Evolutionary conservation across 1,140 invertebrate species (phyloP).

Genomic region (Euwallacea fornicatus): DNA sequence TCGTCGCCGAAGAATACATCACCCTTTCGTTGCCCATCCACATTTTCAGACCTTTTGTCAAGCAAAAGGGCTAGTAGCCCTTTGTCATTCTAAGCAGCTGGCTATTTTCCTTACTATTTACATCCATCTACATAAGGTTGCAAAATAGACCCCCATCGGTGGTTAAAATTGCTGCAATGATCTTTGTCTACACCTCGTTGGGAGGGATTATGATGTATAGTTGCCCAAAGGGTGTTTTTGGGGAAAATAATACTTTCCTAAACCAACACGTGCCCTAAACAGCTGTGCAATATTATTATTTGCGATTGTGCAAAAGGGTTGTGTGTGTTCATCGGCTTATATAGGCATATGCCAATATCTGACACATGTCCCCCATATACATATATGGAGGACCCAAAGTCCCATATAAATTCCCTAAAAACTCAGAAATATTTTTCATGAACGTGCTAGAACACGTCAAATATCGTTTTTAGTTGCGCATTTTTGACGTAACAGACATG

Average conservation of each 20-base stretch:
- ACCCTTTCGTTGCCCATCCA: constrained; percentile 9
- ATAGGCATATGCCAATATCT: neutral
- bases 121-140: constrained; percentile 30
- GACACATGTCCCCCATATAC: neutral
- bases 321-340: neutral
- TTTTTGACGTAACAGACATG: too few species aligned
- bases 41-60: constrained; percentile 23
- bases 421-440: too few species aligned
- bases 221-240: constrained; percentile 24
- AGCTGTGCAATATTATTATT: constrained; percentile 32
- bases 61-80: constrained; percentile 25
- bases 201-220: neutral
- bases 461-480: too few species aligned
- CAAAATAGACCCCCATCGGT: constrained; percentile 7
- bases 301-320: constrained; percentile 36
- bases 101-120: constrained; percentile 30
- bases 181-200: too few species aligned
- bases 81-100: constrained; percentile 30
- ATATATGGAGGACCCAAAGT: too few species aligned
- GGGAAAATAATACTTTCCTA: constrained; percentile 17
- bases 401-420: too few species aligned
- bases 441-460: too few species aligned
- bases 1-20: constrained; percentile 3
- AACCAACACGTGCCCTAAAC: constrained; percentile 27
- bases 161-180: too few species aligned